phyloP scores from a whole-genome alignment of 2,888 invertebrate genomes.

The Campoplex capitator region DNA sequence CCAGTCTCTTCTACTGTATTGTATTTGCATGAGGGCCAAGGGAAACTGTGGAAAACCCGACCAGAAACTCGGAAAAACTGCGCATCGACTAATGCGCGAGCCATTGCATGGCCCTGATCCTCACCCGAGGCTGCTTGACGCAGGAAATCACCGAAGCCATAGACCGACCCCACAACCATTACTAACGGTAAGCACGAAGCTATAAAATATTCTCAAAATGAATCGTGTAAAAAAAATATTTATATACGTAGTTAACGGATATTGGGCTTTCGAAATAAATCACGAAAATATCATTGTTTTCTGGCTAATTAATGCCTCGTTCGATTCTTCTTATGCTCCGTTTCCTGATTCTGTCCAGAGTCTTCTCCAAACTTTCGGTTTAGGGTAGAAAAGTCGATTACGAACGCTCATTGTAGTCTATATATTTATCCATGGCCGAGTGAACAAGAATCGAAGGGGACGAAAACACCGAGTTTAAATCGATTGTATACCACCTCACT shows the following conservation, averaged over 20 bases:
- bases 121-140: no score
- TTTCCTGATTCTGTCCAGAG: neutral
- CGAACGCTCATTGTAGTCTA: conserved; percentile 33
- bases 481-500: conserved; percentile 40
- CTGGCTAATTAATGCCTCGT: conserved; percentile 3
- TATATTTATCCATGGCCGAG: conserved; percentile 34
- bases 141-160: no score
- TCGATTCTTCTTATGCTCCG: neutral
- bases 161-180: no score
- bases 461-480: conserved; percentile 51
- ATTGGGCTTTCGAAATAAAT: neutral
- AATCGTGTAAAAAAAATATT: no score
- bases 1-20: no score
- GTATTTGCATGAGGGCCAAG: no score
- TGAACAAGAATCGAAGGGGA: conserved; percentile 32
- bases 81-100: no score
- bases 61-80: no score
- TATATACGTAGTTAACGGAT: neutral
- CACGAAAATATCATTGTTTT: conserved; percentile 25
- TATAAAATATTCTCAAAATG: no score
- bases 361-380: conserved; percentile 11
- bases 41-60: no score
- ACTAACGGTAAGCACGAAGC: no score
- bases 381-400: conserved; percentile 14
- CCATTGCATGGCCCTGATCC: no score